phyloP scores from a whole-genome alignment of 2,888 invertebrate genomes.

The Calliopum simillimum region DNA sequence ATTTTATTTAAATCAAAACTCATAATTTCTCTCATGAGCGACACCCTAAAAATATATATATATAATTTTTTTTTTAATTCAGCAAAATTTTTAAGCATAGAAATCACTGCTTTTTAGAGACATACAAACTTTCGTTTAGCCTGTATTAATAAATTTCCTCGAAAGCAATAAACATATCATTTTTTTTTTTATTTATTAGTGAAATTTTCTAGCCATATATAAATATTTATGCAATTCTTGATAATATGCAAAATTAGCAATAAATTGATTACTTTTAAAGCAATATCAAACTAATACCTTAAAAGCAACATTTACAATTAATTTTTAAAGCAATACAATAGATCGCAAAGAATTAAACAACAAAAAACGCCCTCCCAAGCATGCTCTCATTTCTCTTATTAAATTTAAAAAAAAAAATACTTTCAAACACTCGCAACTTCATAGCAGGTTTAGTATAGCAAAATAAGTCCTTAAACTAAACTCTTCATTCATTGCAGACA shows the following conservation, averaged over 20 bases:
- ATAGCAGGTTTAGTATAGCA: constrained; percentile 39
- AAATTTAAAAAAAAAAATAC: not conserved
- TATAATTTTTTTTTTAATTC: no score
- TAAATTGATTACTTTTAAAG: no score
- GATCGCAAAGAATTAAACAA: constrained; percentile 42
- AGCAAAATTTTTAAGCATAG: no score
- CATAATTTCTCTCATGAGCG: constrained; percentile 20
- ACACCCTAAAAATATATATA: constrained; percentile 4
- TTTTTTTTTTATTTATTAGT: not conserved
- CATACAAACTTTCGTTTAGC: no score
- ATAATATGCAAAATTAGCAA: constrained; percentile 4
- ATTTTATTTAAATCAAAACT: not conserved
- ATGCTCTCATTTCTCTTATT: constrained; percentile 58
- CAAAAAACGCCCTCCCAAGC: constrained; percentile 65
- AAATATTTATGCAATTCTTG: constrained; percentile 34
- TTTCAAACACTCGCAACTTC: constrained; percentile 5
- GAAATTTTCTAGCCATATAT: constrained; percentile 7
- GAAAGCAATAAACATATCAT: no score
- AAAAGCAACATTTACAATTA: constrained; percentile 17
- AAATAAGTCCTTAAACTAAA: constrained; percentile 6
- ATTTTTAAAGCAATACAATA: constrained; percentile 19
- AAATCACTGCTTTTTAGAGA: no score
- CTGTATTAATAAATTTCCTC: no score
- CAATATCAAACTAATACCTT: constrained; percentile 12
- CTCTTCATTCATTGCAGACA: constrained; percentile 35